Evolutionary conservation across 2,113 vertebrate species (phyloP).

Genomic region (Seriola quinqueradiata): DNA sequence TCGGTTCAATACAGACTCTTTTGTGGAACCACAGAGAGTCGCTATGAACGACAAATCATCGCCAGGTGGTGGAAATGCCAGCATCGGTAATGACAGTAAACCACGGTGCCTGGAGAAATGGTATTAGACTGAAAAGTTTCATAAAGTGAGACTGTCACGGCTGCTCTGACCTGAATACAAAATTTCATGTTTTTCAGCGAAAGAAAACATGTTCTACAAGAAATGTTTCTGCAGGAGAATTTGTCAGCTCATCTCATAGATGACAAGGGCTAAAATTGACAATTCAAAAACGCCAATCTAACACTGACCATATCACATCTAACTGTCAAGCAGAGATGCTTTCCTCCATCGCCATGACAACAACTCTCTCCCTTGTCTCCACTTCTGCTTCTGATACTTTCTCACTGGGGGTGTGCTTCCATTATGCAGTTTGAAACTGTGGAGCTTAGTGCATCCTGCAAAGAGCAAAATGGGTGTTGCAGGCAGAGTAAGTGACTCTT

Average conservation of each 20-base stretch:
- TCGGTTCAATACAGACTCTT: slow-evolving; percentile 15
- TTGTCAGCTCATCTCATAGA: neutral
- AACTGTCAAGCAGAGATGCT: neutral
- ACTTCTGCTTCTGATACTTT: slow-evolving; percentile 4
- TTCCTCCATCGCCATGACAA: slow-evolving; percentile 41
- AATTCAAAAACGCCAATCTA: neutral
- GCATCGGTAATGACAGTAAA: neutral
- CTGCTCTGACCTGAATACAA: neutral
- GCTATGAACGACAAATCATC: slow-evolving; percentile 19
- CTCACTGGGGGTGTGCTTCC: slow-evolving; percentile 1
- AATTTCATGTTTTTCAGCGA: neutral
- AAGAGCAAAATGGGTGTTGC: slow-evolving; percentile 6
- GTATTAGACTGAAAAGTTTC: neutral
- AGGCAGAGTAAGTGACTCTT: slow-evolving; percentile 7
- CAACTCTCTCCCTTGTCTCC: slow-evolving; percentile 5
- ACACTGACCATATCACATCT: neutral
- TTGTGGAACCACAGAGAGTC: slow-evolving; percentile 12
- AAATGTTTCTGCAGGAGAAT: neutral
- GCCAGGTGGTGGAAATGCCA: slow-evolving; percentile 11
- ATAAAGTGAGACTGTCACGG: neutral
- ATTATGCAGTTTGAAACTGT: neutral
- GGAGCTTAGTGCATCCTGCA: slow-evolving; percentile 9
- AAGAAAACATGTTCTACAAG: neutral
- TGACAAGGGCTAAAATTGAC: neutral
- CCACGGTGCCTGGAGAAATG: neutral